phyloP scores from a whole-genome alignment of 2,113 vertebrate species.

The Castor canadensis region DNA sequence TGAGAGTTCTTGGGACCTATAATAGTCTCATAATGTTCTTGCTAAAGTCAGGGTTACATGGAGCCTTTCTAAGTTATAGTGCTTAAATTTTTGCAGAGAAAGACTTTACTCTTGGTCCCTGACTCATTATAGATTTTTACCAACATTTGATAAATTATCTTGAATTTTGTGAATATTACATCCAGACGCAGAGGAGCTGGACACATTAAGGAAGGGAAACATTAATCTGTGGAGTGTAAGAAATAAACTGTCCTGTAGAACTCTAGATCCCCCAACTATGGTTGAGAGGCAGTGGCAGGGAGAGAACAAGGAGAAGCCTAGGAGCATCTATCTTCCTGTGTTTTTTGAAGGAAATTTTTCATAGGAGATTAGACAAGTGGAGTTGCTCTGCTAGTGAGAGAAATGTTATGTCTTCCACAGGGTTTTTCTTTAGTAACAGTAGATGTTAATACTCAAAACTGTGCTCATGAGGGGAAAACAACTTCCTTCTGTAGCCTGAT shows the following conservation, averaged over 20 bases:
- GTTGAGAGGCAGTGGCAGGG: too few species aligned
- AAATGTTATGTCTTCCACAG: neutral
- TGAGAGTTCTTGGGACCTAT: neutral
- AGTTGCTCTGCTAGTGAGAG: neutral
- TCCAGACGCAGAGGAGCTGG: neutral
- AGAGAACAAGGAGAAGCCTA: accelerated
- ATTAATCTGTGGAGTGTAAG: neutral
- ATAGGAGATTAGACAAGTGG: neutral
- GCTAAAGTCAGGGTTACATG: neutral
- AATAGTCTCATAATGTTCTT: neutral
- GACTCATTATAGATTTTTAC: neutral
- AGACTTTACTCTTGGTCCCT: neutral
- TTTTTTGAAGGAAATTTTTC: neutral
- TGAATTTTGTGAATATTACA: neutral
- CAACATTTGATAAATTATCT: neutral
- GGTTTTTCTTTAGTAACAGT: neutral
- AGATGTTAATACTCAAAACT: neutral
- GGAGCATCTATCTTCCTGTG: neutral
- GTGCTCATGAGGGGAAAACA: neutral
- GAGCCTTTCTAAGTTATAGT: neutral
- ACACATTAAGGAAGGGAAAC: neutral
- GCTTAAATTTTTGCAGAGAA: neutral
- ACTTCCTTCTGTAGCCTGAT: neutral
- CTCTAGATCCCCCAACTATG: neutral
- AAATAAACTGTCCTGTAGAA: neutral